Base-by-base conservation (phyloP, 1,140 invertebrate species). In the Heliconius congener region DNA sequence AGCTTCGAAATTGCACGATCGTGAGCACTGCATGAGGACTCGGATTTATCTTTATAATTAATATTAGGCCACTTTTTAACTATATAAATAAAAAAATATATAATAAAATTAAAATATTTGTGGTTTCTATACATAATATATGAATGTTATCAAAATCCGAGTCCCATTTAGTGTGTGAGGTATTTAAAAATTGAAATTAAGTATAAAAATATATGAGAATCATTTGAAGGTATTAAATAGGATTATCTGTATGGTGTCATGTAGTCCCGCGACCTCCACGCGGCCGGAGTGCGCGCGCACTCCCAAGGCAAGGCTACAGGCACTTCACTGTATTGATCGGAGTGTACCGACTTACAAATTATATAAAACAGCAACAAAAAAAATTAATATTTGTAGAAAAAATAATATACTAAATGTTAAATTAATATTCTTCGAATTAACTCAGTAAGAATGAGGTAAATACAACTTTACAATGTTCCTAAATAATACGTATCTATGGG, bases 301-400 rank as follows among this genome's bases (percentile, higher is more conserved):
- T 34, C 16, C 11, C 30, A n/a, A n/a, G n/a, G n/a, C n/a, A n/a
- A n/a, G n/a, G n/a, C 30, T 8, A 52, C 23, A 74, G 42, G 16
- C 73, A 73, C 72, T 73, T 74, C 8, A 55, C 73, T n/a, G 46
- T 57, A 74, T 73, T 73, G 72, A 73, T 57, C 73, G 30, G 60
- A 30, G 27, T 30, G n/a, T 66, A 27, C 60, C 60, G 60, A 66
- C 27, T 66, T 66, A 66, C 55, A 57, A 57, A 57, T 52, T 52
- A 52, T 60, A 60, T 66, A 30, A 60, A 27, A 60, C 9, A 55
- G 8, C 19, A 60, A 4, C 9, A 27, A 5, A 30, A 18, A 27
- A 66, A 66, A 0, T 6, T 27, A 16, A 6, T 30, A 66, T 30
- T 13, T 30, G 3, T n/a, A 13, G 8, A 11, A 6, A 30, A 3